A percentile compares a stretch with the other conserved stretches of the same genome.
These are phyloP conservation scores for Galeruca laticollis DNA, from an alignment of 2,888 invertebrate genomes.

Conservation along the genomic window DNA sequence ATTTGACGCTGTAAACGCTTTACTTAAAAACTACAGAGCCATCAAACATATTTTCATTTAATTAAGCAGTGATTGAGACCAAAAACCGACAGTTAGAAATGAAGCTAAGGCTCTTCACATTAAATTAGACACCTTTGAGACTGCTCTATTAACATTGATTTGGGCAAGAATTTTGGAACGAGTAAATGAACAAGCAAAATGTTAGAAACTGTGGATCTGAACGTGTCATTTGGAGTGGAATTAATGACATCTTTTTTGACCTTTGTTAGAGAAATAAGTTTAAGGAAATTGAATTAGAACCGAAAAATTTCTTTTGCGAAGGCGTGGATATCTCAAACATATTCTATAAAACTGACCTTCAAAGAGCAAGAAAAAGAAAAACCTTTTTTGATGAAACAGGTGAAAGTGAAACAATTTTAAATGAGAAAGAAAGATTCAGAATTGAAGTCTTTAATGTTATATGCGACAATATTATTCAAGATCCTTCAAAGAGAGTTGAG, in stretches of 20 bases:
- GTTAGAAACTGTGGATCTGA: constrained; percentile 21
- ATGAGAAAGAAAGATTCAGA: neutral
- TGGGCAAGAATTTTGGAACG: constrained; percentile 25
- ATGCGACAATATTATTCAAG: too few species aligned
- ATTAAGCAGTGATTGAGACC: neutral
- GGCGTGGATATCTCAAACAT: constrained; percentile 17
- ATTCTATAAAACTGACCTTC: constrained; percentile 12
- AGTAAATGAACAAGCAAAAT: constrained; percentile 25
- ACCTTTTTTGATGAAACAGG: neutral
- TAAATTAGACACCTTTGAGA: constrained; percentile 20
- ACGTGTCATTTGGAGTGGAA: constrained; percentile 28
- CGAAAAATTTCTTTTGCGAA: constrained; percentile 17
- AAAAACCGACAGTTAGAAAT: neutral
- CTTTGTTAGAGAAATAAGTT: constrained; percentile 23
- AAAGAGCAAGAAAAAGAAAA: neutral
- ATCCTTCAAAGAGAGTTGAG: too few species aligned
- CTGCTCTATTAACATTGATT: constrained; percentile 25
- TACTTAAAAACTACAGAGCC: constrained; percentile 1
- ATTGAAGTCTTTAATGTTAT: neutral
- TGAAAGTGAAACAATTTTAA: neutral
- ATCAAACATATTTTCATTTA: neutral
- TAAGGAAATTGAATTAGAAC: constrained; percentile 19
- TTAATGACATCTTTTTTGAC: constrained; percentile 24
- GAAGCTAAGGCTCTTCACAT: neutral
- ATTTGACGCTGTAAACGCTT: constrained; percentile 2